These are phyloP conservation scores for Anoura caudifer DNA, from an alignment of 2,113 vertebrate genomes.

Conservation along the genomic window DNA sequence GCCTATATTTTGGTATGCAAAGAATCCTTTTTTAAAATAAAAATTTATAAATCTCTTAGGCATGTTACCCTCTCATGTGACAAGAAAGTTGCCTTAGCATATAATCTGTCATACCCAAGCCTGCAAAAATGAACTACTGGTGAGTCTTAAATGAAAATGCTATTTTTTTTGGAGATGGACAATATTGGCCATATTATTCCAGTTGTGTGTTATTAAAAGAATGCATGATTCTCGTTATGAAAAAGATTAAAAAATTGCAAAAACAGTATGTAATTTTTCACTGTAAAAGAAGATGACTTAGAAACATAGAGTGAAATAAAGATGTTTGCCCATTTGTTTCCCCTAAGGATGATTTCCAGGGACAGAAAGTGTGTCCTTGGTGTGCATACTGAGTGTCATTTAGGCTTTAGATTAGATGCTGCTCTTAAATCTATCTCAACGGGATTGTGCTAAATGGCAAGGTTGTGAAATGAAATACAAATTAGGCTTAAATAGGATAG, in stretches of 20 bases:
- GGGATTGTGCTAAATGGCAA: slow-evolving; percentile 66
- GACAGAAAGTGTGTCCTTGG: not conserved
- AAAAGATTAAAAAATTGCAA: not conserved
- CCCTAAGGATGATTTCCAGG: not conserved
- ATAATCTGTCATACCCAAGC: not conserved
- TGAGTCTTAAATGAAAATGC: not conserved
- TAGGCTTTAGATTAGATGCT: slow-evolving; percentile 55
- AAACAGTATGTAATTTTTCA: not conserved
- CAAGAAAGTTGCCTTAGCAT: slow-evolving; percentile 45
- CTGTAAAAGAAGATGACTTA: not conserved
- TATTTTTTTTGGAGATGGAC: not conserved
- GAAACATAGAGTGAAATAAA: not conserved
- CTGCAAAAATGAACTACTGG: not conserved
- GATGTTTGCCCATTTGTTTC: not conserved
- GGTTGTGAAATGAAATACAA: slow-evolving; percentile 73
- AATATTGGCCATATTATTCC: not conserved
- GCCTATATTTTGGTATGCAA: slow-evolving; percentile 41
- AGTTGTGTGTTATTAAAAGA: slow-evolving; percentile 33
- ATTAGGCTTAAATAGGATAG: slow-evolving; percentile 67
- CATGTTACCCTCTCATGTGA: not conserved
- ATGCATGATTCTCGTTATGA: not conserved
- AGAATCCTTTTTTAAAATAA: slow-evolving; percentile 39
- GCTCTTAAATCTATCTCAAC: slow-evolving; percentile 55
- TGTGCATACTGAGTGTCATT: slow-evolving; percentile 37
- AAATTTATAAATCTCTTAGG: slow-evolving; percentile 5